Evolutionary conservation across 1,140 invertebrate species (phyloP), one percentile per base, ranked within the genome.

Genomic region (Polypedilum pembai): DNA sequence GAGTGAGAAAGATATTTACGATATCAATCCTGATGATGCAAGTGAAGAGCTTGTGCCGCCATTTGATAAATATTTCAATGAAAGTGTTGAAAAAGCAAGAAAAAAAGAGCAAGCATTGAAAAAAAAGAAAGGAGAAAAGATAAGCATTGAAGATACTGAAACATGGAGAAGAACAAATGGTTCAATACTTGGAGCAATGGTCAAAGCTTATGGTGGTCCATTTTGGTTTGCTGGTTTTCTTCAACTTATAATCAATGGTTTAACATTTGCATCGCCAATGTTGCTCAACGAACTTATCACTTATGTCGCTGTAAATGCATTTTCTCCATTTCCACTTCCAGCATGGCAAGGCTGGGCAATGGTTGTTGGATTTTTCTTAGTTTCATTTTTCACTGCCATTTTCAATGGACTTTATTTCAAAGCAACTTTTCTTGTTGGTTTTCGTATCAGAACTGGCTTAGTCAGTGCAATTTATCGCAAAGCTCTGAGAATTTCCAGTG

Each of bases 201-300:
- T 87, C 75, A 86, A 88, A 78, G 87, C 92, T 8, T 94, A 94
- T 80, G 93, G 93, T 75, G 85, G 88, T 4, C 88, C 90, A 45
- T 93, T 95, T 80, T 73, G 92, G 1, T 90, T 93, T 80, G 92
- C 92, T 12, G 85, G 89, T 8, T 78, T 90, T 18, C 79, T 92
- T 21, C 94, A 94, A 83, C 78, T 94, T 0, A 79, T 90, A n/a
- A 91, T 94, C 82, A 95, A 97, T 84, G 78, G 91, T 15, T 83
- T 96, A 74, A 90, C 90, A 77, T 97, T 97, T 84, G 83, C 90
- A 33, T 94, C 91, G 78, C 95, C 95, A 7, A 87, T 92, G 79
- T 83, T 90, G 76, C 83, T 90, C 73, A 85, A 84, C 88, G 90
- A 41, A 21, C 10, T 74, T 2, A 41, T 45, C 40, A 21, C 81